A percentile compares a stretch with the other conserved stretches of the same genome.
phyloP scores from a whole-genome alignment of 1,140 invertebrate species.

The Pseudomyrmex cubaensis region DNA sequence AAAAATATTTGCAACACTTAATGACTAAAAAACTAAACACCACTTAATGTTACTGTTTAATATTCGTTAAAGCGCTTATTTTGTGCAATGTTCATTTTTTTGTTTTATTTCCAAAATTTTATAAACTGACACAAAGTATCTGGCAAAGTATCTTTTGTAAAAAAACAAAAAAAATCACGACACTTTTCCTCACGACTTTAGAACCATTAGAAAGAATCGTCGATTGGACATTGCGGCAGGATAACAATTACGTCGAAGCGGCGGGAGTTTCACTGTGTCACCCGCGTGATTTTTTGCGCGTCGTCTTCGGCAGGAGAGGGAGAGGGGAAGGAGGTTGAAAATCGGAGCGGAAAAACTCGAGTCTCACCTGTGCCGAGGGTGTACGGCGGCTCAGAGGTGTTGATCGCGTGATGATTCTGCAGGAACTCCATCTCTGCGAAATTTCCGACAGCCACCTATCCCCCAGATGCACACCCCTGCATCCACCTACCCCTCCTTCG shows the following conservation, averaged over 20 bases:
- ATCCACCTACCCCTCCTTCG: conserved; percentile 72
- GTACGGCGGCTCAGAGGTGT: conserved; percentile 84
- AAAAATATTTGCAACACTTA: too few species aligned
- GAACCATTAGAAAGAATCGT: not conserved
- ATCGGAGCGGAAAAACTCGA: not conserved
- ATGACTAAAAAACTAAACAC: too few species aligned
- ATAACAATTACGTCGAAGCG: too few species aligned
- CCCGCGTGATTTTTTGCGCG: not conserved
- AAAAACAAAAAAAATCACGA: too few species aligned
- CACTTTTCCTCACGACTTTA: too few species aligned
- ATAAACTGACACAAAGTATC: too few species aligned
- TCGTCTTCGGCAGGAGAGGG: not conserved
- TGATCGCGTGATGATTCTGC: conserved; percentile 84
- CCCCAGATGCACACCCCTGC: conserved; percentile 80
- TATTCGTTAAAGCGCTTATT: too few species aligned
- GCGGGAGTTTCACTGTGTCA: not conserved
- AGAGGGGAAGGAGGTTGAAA: too few species aligned
- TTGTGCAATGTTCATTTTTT: too few species aligned
- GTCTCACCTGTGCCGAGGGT: conserved; percentile 82
- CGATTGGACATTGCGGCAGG: not conserved
- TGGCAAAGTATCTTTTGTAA: too few species aligned
- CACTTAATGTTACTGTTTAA: too few species aligned
- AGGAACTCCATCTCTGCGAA: conserved; percentile 85
- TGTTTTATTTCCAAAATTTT: too few species aligned
- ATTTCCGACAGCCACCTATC: conserved; percentile 78